phyloP scores from a whole-genome alignment of 2,797 vertebrate species.

The Lutjanus argentimaculatus region DNA sequence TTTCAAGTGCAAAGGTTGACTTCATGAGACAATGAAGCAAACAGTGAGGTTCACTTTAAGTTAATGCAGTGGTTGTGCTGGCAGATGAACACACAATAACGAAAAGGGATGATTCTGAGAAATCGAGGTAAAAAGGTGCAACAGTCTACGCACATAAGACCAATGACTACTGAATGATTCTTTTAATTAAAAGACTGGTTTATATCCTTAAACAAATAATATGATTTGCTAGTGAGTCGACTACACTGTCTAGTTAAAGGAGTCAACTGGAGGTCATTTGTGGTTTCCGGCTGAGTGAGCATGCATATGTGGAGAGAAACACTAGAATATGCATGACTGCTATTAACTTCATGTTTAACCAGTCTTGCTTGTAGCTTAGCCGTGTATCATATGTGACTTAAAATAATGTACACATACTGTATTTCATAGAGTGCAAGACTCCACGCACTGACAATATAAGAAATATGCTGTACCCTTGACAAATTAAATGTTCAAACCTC shows the following conservation, averaged over 20 bases:
- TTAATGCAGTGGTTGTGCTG: background rate
- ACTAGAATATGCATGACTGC: conserved; percentile 81
- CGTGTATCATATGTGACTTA: conserved; percentile 25
- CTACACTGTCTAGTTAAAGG: conserved; percentile 58
- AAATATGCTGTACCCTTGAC: conserved; percentile 38
- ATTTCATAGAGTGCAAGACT: conserved; percentile 31
- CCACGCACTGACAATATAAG: conserved; percentile 27
- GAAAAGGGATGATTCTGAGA: background rate
- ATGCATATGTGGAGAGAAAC: conserved; percentile 67
- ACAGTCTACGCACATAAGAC: background rate
- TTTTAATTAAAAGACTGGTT: conserved; percentile 47
- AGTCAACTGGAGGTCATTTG: conserved; percentile 78
- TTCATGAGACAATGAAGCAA: conserved; percentile 66
- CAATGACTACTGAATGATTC: conserved; percentile 9
- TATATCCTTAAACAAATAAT: conserved; percentile 37
- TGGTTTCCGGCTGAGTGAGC: conserved; percentile 73
- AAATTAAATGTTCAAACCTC: conserved; percentile 36
- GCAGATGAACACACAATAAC: conserved; percentile 2
- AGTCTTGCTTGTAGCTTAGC: conserved; percentile 48
- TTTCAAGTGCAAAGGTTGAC: conserved; percentile 71
- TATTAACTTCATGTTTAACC: conserved; percentile 75
- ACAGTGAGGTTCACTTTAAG: conserved; percentile 38
- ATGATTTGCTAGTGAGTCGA: conserved; percentile 30
- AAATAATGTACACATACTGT: conserved; percentile 20
- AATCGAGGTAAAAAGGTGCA: conserved; percentile 13